Conservation (phyloP, 2,888 invertebrate genomes). For the Agrotis ipsilon region DNA sequence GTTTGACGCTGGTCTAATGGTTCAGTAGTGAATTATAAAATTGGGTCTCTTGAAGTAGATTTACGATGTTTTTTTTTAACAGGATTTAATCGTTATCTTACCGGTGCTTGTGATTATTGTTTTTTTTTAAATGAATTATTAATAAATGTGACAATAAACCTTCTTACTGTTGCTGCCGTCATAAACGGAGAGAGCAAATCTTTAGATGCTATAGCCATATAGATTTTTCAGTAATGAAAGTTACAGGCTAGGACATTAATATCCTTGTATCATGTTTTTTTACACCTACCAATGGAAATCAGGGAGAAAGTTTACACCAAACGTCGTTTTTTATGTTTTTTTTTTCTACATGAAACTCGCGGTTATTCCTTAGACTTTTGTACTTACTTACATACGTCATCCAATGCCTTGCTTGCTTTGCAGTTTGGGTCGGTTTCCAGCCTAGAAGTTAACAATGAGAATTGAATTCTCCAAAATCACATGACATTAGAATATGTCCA, state of each 20-base stretch:
- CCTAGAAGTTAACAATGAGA: neutral
- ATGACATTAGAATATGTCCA: constrained; percentile 51
- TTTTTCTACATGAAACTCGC: neutral
- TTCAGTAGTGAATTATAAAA: constrained; percentile 1
- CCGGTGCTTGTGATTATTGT: neutral
- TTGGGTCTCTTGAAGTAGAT: constrained; percentile 1
- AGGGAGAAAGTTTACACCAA: neutral
- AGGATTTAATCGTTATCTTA: neutral
- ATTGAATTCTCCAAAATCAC: constrained; percentile 22
- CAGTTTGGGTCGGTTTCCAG: neutral
- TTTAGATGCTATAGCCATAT: neutral
- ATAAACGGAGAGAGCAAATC: neutral
- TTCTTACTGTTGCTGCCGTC: neutral
- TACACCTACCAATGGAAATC: too few species aligned
- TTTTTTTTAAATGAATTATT: constrained; percentile 3
- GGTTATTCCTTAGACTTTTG: neutral
- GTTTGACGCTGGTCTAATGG: constrained; percentile 19
- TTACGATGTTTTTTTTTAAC: neutral
- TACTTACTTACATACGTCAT: too few species aligned
- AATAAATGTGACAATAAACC: neutral
- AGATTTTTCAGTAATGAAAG: neutral
- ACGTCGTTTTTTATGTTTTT: neutral
- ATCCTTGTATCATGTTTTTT: neutral
- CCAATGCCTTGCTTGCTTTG: too few species aligned
- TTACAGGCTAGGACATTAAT: too few species aligned